These are phyloP conservation scores for Rhagoletis zephyria DNA, from an alignment of 1,140 invertebrate genomes.

Conservation along the genomic window DNA sequence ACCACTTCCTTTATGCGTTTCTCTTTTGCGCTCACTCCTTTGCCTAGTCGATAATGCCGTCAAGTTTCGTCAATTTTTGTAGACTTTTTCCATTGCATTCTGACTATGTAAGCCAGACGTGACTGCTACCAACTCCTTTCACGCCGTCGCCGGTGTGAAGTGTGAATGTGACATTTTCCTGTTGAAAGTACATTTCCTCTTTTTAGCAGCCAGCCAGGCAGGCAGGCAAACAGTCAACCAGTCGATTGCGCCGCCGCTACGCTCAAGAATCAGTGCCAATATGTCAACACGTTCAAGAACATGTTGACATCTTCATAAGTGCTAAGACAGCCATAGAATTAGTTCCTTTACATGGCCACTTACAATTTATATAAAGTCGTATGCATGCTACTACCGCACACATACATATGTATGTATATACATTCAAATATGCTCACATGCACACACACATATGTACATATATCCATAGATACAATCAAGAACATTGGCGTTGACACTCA, in stretches of 20 bases:
- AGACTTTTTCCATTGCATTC: not conserved
- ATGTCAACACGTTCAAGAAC: constrained; percentile 54
- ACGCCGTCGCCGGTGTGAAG: no score
- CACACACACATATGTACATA: not conserved
- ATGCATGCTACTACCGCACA: not conserved
- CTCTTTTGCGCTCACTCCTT: not conserved
- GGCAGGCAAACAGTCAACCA: not conserved
- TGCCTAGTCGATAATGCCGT: not conserved
- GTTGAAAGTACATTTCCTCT: not conserved
- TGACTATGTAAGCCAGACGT: not conserved
- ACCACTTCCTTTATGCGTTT: not conserved
- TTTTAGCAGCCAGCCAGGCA: not conserved
- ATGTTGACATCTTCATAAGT: constrained; percentile 53
- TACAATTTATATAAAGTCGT: constrained; percentile 22
- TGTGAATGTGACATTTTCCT: not conserved
- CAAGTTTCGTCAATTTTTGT: not conserved
- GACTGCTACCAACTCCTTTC: not conserved
- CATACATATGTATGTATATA: not conserved
- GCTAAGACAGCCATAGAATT: constrained; percentile 42
- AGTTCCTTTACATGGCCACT: constrained; percentile 44
- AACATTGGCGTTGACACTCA: constrained; percentile 14
- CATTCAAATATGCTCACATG: not conserved
- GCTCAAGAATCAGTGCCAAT: constrained; percentile 53
- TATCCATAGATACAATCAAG: not conserved
- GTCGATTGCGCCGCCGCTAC: not conserved